These are phyloP conservation scores for Centrocercus urophasianus DNA, from an alignment of 2,113 vertebrate genomes.

Conservation along the genomic window DNA sequence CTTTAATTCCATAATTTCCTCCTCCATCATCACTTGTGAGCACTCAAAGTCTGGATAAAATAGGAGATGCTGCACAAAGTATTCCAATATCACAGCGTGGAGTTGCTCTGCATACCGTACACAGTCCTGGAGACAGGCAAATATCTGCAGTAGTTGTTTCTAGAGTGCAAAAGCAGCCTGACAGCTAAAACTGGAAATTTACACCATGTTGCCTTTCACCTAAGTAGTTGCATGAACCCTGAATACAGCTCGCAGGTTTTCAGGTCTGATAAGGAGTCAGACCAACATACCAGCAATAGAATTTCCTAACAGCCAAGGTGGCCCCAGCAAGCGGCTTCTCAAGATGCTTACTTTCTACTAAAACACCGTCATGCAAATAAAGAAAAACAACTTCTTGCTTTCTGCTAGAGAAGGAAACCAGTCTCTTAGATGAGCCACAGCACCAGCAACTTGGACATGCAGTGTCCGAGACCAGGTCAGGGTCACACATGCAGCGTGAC, in stretches of 20 bases:
- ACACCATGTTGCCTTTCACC: background rate
- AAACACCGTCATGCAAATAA: background rate
- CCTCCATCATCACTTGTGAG: background rate
- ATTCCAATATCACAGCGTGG: background rate
- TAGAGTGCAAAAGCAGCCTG: background rate
- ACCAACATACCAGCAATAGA: background rate
- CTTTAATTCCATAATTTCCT: background rate
- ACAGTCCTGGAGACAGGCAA: background rate
- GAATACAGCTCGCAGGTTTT: background rate
- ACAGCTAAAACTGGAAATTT: background rate
- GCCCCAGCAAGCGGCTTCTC: background rate
- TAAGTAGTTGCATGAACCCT: background rate
- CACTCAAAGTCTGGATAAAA: background rate
- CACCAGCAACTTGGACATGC: background rate
- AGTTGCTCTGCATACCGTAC: background rate
- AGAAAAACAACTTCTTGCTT: background rate
- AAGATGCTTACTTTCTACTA: background rate
- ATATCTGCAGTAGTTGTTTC: background rate
- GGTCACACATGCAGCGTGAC: background rate
- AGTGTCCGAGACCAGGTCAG: background rate
- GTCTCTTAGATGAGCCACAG: background rate
- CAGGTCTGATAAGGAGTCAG: background rate
- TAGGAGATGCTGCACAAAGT: background rate
- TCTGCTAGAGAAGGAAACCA: background rate
- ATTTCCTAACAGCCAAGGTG: background rate